Evolutionary conservation across 2,797 vertebrate species (phyloP).

Genomic region (Percopsis omiscomaycus): DNA sequence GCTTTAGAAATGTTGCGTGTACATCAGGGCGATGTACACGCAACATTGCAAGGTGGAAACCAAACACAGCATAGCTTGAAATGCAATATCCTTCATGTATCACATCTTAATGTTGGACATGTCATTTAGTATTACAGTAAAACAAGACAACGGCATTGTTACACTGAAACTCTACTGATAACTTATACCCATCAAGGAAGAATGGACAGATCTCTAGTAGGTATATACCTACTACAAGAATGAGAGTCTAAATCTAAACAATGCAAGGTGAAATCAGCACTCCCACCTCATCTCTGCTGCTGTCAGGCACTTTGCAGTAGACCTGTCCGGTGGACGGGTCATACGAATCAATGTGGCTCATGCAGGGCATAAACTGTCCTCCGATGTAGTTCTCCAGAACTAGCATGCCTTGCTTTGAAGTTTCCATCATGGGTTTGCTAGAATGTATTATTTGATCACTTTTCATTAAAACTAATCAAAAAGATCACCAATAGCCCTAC

Average conservation of each 20-base stretch:
- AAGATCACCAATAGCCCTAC: too few relatives aligned
- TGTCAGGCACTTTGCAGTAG: conserved; percentile 92
- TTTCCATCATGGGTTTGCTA: conserved; percentile 36
- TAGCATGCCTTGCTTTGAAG: conserved; percentile 67
- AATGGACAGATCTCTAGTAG: background rate
- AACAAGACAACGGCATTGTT: too few relatives aligned
- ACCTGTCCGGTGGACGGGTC: conserved; percentile 88
- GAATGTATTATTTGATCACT: too few relatives aligned
- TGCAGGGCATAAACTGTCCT: conserved; percentile 84
- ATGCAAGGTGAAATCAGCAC: conserved; percentile 41
- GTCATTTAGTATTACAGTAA: too few relatives aligned
- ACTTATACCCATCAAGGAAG: too few relatives aligned
- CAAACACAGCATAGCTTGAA: background rate
- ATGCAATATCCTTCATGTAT: background rate
- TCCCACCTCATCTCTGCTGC: conserved; percentile 89
- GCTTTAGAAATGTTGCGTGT: conserved; percentile 1
- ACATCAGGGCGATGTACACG: too few relatives aligned
- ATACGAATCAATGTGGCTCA: conserved; percentile 84
- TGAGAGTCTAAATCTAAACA: background rate
- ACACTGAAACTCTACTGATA: too few relatives aligned
- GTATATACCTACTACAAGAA: background rate
- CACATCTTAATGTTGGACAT: too few relatives aligned
- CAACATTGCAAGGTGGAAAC: background rate
- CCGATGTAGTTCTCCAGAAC: conserved; percentile 91
- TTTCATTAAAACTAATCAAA: too few relatives aligned